phyloP scores from a whole-genome alignment of 1,140 invertebrate genomes.

The Cydia strobilella region DNA sequence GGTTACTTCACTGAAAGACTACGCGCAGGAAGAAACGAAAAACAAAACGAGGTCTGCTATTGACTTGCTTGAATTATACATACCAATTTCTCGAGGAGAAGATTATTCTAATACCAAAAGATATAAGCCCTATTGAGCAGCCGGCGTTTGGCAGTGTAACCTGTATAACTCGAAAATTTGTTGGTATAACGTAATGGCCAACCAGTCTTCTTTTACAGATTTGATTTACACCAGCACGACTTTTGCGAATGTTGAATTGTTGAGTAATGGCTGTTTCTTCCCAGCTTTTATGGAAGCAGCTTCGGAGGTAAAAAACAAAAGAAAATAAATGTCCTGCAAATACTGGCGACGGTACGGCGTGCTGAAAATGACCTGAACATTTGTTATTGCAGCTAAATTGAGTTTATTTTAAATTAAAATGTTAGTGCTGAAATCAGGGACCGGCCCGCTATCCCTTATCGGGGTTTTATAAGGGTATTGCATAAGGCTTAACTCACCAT shows the following conservation, averaged over 20 bases:
- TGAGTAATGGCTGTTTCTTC: constrained; percentile 27
- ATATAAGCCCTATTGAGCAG: not conserved
- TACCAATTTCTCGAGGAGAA: not conserved
- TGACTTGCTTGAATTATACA: too few relatives aligned
- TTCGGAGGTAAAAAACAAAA: constrained; percentile 23
- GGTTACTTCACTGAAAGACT: too few relatives aligned
- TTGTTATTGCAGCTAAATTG: not conserved
- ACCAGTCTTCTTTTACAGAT: constrained; percentile 23
- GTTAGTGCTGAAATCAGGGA: too few relatives aligned
- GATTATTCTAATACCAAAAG: not conserved
- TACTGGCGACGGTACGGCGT: not conserved
- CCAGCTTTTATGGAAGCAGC: constrained; percentile 1
- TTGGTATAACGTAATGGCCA: constrained; percentile 1
- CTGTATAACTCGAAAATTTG: not conserved
- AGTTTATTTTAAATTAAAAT: not conserved
- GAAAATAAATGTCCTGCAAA: constrained; percentile 22
- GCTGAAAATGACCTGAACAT: constrained; percentile 7
- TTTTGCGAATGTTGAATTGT: constrained; percentile 18
- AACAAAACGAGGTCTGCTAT: too few relatives aligned
- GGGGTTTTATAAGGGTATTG: too few relatives aligned
- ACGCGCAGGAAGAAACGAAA: too few relatives aligned
- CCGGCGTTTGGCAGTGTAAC: not conserved
- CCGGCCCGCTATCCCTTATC: too few relatives aligned
- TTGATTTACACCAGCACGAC: constrained; percentile 17
- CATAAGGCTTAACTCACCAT: too few relatives aligned